Evolutionary conservation across 2,113 vertebrate species (phyloP).

Genomic region (Cnemophilus loriae): DNA sequence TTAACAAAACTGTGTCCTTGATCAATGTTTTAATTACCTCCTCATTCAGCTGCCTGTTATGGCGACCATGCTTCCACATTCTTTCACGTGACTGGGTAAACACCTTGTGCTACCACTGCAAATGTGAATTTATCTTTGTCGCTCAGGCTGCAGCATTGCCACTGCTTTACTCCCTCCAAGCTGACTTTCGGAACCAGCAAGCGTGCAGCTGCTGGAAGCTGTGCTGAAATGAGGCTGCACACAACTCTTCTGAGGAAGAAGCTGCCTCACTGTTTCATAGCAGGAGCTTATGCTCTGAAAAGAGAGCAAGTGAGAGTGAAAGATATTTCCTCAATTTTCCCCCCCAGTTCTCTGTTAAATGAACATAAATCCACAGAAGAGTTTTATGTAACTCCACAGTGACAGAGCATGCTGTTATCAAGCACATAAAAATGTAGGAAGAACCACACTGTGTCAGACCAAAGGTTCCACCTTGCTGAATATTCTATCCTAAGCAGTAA

Average conservation of each 20-base stretch:
- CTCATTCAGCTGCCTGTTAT: neutral
- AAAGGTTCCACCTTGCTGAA: neutral
- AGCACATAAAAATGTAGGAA: neutral
- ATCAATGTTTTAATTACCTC: neutral
- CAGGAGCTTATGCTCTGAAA: neutral
- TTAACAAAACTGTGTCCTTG: neutral
- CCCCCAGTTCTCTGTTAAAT: neutral
- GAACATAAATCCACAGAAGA: conserved; percentile 2
- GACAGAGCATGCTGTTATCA: neutral
- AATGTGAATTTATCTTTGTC: neutral
- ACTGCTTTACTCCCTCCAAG: neutral
- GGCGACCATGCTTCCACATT: neutral
- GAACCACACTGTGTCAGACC: neutral
- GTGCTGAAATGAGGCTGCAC: neutral
- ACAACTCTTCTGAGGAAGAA: neutral
- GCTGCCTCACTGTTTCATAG: neutral
- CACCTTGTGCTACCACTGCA: neutral
- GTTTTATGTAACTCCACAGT: neutral
- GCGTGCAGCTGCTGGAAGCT: neutral
- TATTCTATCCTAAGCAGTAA: neutral
- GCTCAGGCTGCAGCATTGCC: neutral
- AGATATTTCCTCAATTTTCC: neutral
- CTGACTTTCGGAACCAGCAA: neutral
- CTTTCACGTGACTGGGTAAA: neutral
- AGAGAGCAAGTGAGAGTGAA: neutral